Conservation (phyloP, 2,113 vertebrate species). For the Grantiella picta region DNA sequence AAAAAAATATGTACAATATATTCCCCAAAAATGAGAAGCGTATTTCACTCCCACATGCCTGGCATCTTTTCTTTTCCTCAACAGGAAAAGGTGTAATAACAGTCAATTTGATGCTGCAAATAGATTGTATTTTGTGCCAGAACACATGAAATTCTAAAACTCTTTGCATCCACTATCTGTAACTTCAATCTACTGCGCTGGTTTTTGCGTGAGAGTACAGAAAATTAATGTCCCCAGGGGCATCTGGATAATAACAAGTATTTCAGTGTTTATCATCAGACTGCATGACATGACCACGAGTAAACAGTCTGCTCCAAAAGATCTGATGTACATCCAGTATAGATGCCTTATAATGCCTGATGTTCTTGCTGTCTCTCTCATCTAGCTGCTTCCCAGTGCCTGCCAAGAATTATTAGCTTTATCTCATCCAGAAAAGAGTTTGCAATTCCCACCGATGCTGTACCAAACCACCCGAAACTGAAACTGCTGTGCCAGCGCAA, state of each 20-base stretch:
- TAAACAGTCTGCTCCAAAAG: not conserved
- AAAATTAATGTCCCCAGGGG: not conserved
- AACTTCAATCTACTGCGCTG: not conserved
- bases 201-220: not conserved
- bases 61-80: not conserved
- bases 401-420: conserved; percentile 25
- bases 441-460: not conserved
- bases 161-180: not conserved
- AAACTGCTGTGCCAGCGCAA: not conserved
- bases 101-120: not conserved
- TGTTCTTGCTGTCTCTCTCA: not conserved
- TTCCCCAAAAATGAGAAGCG: not conserved
- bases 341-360: not conserved
- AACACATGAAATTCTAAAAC: not conserved
- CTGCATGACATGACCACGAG: not conserved
- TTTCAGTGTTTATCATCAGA: not conserved
- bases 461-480: not conserved
- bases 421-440: not conserved
- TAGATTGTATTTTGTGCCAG: not conserved
- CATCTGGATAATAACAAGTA: not conserved
- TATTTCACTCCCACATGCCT: not conserved
- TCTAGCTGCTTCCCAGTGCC: not conserved
- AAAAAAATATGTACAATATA: not conserved
- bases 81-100: not conserved
- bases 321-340: not conserved